Conservation (phyloP, 2,888 invertebrate species). For the Melangyna quadrimaculata region DNA sequence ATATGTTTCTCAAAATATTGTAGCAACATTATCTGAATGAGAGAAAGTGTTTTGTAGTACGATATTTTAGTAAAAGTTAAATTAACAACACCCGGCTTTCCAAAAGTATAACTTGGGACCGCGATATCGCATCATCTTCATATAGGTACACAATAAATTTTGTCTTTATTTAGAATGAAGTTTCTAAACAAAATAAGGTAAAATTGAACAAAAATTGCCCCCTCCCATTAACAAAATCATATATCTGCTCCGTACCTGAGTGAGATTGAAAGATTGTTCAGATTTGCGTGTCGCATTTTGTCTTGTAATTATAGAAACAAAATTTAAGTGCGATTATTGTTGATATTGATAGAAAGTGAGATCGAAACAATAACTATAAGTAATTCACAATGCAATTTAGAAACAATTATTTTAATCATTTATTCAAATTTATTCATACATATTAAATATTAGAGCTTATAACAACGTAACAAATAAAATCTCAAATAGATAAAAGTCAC, state of each 20-base stretch:
- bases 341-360: not conserved
- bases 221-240: not conserved
- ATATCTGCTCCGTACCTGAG: not conserved
- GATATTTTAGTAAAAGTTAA: too few species aligned
- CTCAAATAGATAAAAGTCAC: not conserved
- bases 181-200: too few species aligned
- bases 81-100: too few species aligned
- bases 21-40: too few species aligned
- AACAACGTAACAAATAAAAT: too few species aligned
- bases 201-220: too few species aligned
- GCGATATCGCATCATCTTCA: too few species aligned
- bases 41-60: too few species aligned
- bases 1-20: too few species aligned
- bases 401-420: not conserved
- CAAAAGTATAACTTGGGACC: too few species aligned
- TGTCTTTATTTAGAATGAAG: too few species aligned
- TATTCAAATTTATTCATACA: not conserved
- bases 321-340: not conserved
- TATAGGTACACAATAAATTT: too few species aligned
- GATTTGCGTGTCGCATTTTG: not conserved
- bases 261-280: not conserved
- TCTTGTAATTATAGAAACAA: not conserved
- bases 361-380: not conserved
- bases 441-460: not conserved
- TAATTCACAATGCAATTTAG: not conserved